Evolutionary conservation across 2,113 vertebrate genomes (phyloP).

Genomic region (Labeo catla): DNA sequence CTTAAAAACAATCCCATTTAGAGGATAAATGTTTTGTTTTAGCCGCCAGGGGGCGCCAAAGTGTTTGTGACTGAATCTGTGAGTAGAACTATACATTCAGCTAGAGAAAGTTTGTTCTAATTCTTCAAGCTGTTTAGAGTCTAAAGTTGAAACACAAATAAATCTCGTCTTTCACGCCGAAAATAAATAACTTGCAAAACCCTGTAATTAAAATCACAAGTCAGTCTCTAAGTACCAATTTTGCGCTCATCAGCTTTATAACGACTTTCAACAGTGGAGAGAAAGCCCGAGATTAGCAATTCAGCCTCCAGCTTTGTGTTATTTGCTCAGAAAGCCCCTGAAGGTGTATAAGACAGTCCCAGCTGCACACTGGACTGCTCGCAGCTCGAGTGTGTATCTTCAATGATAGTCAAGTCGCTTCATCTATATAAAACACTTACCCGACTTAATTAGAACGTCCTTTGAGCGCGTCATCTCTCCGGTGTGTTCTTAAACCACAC

Average conservation of each 20-base stretch:
- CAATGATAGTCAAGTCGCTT: constrained; percentile 45
- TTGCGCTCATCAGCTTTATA: not conserved
- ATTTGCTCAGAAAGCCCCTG: constrained; percentile 30
- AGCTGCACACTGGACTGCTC: constrained; percentile 30
- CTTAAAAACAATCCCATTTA: not conserved
- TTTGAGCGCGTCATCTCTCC: constrained; percentile 67
- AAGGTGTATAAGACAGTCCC: constrained; percentile 28
- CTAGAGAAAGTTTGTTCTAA: not conserved
- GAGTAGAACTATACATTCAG: not conserved
- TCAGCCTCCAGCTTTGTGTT: constrained; percentile 14
- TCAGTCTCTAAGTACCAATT: constrained; percentile 18
- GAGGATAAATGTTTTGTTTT: not conserved
- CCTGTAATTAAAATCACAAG: not conserved
- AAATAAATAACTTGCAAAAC: constrained; percentile 29
- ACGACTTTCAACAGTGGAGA: not conserved
- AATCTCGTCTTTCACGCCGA: not conserved
- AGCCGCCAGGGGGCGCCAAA: constrained; percentile 64
- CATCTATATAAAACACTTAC: constrained; percentile 62
- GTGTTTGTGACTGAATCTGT: constrained; percentile 42
- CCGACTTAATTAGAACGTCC: constrained; percentile 64
- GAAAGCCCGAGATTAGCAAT: not conserved
- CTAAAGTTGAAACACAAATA: not conserved
- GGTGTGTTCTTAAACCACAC: constrained; percentile 58
- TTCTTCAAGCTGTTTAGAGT: not conserved
- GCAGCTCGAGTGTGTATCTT: constrained; percentile 29